Percentiles rank a stretch among this genome's conserved stretches.
phyloP scores from a whole-genome alignment of 2,888 invertebrate species.

The Archips crataeganus region DNA sequence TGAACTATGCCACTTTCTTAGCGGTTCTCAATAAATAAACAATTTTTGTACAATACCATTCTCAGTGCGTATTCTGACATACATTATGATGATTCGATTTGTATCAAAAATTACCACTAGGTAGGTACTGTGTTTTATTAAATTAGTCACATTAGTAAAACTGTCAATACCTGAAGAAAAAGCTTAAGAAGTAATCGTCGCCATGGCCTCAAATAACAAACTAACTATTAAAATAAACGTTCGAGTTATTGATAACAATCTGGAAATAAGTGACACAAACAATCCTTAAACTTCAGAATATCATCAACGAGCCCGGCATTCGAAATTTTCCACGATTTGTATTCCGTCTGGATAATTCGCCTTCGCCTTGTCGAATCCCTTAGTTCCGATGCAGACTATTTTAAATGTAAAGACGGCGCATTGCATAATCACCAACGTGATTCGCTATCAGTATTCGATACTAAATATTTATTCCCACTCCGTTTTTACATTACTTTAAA shows the following conservation, averaged over 20 bases:
- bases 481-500: conserved; percentile 69
- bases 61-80: no score
- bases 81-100: neutral
- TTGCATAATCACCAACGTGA: conserved; percentile 83
- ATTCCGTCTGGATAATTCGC: conserved; percentile 81
- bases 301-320: conserved; percentile 68
- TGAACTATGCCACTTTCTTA: no score
- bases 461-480: conserved; percentile 78
- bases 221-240: conserved; percentile 21
- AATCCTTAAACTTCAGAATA: conserved; percentile 59
- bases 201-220: conserved; percentile 7
- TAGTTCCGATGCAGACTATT: conserved; percentile 81
- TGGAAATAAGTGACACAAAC: conserved; percentile 48
- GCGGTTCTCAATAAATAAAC: no score
- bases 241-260: conserved; percentile 40
- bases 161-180: neutral
- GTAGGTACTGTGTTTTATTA: neutral
- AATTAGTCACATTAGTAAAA: neutral
- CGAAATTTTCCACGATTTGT: conserved; percentile 82
- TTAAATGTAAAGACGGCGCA: conserved; percentile 81
- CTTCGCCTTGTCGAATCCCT: conserved; percentile 67
- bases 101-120: neutral
- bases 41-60: no score
- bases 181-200: neutral
- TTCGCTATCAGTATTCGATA: conserved; percentile 79